Conservation (phyloP, 2,113 vertebrate genomes). For the Conger conger region DNA sequence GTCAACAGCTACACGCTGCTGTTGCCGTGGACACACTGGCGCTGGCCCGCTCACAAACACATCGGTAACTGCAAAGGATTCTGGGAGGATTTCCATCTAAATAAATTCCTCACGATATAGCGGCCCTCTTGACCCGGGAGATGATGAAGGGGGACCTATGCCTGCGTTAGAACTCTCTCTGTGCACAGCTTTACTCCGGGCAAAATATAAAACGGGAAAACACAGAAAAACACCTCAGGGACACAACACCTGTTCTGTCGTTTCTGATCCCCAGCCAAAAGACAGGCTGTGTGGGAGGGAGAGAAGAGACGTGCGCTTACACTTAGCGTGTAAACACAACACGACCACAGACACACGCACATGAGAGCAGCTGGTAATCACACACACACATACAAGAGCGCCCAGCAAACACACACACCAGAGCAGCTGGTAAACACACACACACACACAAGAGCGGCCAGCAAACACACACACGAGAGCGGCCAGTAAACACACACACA, state of each 20-base stretch:
- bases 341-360: conserved; percentile 34
- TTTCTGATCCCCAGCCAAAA: background rate
- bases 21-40: background rate
- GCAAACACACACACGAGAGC: too few relatives aligned
- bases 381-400: background rate
- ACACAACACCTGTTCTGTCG: background rate
- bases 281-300: conserved; percentile 34
- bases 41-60: background rate
- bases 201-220: background rate
- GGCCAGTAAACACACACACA: conserved; percentile 41
- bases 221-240: background rate
- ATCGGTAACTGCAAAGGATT: background rate
- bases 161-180: background rate
- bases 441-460: too few relatives aligned
- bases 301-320: conserved; percentile 48
- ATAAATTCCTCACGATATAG: background rate
- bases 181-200: background rate
- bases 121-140: background rate
- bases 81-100: conserved; percentile 7
- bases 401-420: too few relatives aligned
- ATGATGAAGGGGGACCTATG: background rate
- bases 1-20: background rate
- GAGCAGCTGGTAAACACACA: conserved; percentile 46
- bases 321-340: conserved; percentile 42
- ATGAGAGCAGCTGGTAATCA: conserved; percentile 51